Evolutionary conservation across 2,888 invertebrate species (phyloP).

Genomic region (Eucriotettix oculatus): DNA sequence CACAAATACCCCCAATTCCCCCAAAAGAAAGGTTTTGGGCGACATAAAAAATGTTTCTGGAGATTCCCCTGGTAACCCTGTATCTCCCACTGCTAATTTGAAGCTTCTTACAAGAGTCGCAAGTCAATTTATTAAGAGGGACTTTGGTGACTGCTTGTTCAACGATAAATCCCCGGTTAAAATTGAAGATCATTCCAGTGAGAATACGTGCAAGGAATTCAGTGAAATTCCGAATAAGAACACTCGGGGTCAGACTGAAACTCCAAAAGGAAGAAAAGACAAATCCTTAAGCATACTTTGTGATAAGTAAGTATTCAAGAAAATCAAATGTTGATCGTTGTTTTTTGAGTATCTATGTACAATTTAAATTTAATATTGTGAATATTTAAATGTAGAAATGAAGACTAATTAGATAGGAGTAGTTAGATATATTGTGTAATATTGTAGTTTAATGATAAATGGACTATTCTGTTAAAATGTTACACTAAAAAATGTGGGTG

Average conservation of each 20-base stretch:
- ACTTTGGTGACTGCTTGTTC: slow-evolving; percentile 4
- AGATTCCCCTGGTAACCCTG: slow-evolving; percentile 23
- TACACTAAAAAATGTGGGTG: too few species aligned
- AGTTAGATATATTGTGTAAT: too few species aligned
- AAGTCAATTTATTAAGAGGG: slow-evolving; percentile 21
- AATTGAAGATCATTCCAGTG: too few species aligned
- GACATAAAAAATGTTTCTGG: slow-evolving; percentile 36
- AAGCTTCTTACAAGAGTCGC: slow-evolving; percentile 49
- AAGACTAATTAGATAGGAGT: too few species aligned
- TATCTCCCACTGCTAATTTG: slow-evolving; percentile 50
- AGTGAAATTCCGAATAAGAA: too few species aligned
- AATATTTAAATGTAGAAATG: too few species aligned
- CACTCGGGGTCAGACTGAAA: too few species aligned
- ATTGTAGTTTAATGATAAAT: too few species aligned
- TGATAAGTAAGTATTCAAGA: slow-evolving; percentile 30
- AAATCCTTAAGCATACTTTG: slow-evolving; percentile 42
- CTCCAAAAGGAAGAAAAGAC: slow-evolving; percentile 29
- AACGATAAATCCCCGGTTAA: slow-evolving; percentile 3
- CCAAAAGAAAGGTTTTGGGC: slow-evolving; percentile 35
- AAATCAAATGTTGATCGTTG: not conserved
- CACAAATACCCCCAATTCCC: slow-evolving; percentile 17
- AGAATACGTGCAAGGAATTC: too few species aligned
- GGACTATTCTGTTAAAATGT: too few species aligned
- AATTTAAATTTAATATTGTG: too few species aligned
- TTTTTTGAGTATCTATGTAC: too few species aligned